These are phyloP conservation scores for Cyclura pinguis DNA, from an alignment of 2,797 vertebrate species.

Conservation along the genomic window DNA sequence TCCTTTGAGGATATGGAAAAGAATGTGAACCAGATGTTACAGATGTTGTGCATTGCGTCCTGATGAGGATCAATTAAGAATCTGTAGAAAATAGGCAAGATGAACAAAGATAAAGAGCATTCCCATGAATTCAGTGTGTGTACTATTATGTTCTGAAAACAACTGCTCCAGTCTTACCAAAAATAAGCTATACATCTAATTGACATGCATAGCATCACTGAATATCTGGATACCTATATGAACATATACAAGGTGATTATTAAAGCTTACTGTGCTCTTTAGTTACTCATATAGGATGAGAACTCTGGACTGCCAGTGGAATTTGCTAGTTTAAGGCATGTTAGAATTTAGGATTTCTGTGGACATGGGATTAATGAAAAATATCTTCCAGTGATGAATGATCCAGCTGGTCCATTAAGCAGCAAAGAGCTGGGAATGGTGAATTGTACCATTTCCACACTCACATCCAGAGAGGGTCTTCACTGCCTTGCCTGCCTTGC, in stretches of 20 bases:
- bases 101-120: constrained; percentile 2
- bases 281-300: neutral
- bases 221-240: constrained; percentile 22
- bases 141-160: constrained; percentile 17
- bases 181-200: constrained; percentile 22
- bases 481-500: too few species aligned
- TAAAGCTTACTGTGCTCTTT: neutral
- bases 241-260: neutral
- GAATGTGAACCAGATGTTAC: constrained; percentile 33
- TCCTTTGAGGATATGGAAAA: constrained; percentile 4
- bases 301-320: neutral
- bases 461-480: neutral
- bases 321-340: neutral
- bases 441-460: too few species aligned
- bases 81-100: constrained; percentile 7
- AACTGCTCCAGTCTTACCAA: constrained; percentile 17
- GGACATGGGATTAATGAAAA: neutral
- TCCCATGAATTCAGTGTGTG: constrained; percentile 15
- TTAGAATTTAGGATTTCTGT: neutral
- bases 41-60: constrained; percentile 14
- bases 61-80: constrained; percentile 14
- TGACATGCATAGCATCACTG: neutral
- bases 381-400: neutral
- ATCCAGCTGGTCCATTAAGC: too few species aligned
- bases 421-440: too few species aligned